These are phyloP conservation scores for Vulpes lagopus DNA, from an alignment of 2,113 vertebrate species.

Conservation along the genomic window DNA sequence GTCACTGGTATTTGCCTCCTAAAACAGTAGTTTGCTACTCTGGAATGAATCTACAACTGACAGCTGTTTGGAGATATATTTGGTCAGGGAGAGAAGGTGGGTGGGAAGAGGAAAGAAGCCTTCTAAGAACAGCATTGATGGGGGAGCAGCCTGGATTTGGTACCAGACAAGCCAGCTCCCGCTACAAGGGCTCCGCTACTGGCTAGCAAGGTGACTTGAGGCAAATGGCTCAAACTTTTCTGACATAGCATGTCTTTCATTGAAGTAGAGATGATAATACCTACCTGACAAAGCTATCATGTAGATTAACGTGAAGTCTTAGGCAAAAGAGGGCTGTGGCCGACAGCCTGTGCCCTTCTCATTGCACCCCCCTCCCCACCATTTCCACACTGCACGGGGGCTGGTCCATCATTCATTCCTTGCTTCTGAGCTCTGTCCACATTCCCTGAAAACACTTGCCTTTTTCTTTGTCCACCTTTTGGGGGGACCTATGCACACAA, in stretches of 20 bases:
- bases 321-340: not conserved
- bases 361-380: not conserved
- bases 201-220: not conserved
- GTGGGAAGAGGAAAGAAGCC: not conserved
- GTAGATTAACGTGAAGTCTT: not conserved
- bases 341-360: not conserved
- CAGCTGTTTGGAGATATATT: not conserved
- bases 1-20: not conserved
- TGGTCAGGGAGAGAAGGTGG: not conserved
- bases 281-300: not conserved
- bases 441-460: not conserved
- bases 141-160: not conserved
- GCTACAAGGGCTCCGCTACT: not conserved
- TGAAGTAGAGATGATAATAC: not conserved
- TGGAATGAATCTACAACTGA: not conserved
- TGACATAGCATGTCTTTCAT: not conserved
- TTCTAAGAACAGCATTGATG: not conserved
- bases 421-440: not conserved
- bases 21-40: not conserved
- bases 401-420: not conserved
- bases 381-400: accelerated
- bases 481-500: not conserved
- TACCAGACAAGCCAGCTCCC: not conserved
- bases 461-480: not conserved
- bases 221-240: not conserved